phyloP scores from a whole-genome alignment of 2,888 invertebrate species.

The Osedax frankpressi region DNA sequence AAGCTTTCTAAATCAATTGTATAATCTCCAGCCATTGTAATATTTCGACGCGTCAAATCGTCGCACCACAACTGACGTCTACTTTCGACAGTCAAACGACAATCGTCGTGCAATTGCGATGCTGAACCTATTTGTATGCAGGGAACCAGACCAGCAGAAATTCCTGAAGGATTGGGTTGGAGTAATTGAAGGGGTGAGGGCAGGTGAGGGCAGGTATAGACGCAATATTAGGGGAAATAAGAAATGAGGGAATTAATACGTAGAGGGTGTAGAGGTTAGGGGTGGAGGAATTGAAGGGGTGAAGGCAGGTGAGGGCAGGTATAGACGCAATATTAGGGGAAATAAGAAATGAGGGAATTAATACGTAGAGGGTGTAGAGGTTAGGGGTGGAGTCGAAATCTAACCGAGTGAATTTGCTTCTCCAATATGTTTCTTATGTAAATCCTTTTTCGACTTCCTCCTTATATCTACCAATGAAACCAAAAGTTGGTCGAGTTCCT shows the following conservation, averaged over 20 bases:
- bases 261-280: neutral
- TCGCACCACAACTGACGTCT: neutral
- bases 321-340: too few species aligned
- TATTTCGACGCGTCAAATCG: too few species aligned
- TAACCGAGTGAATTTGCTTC: slow-evolving; percentile 34
- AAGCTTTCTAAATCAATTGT: too few species aligned
- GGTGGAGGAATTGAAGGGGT: too few species aligned
- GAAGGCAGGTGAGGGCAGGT: too few species aligned
- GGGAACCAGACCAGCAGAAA: neutral
- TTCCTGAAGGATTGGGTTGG: neutral
- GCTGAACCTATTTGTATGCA: neutral
- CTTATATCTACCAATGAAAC: slow-evolving; percentile 34
- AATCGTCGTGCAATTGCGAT: neutral
- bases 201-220: neutral
- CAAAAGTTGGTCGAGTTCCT: slow-evolving; percentile 33
- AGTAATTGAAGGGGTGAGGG: neutral
- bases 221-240: too few species aligned
- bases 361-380: neutral
- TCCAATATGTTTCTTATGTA: slow-evolving; percentile 17
- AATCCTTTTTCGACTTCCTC: slow-evolving; percentile 34
- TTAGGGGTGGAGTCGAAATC: neutral
- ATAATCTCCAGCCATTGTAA: too few species aligned
- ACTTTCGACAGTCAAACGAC: neutral
- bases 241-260: neutral
- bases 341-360: neutral